Conservation (phyloP, 1,140 invertebrate genomes). For the Eumaeus atala region DNA sequence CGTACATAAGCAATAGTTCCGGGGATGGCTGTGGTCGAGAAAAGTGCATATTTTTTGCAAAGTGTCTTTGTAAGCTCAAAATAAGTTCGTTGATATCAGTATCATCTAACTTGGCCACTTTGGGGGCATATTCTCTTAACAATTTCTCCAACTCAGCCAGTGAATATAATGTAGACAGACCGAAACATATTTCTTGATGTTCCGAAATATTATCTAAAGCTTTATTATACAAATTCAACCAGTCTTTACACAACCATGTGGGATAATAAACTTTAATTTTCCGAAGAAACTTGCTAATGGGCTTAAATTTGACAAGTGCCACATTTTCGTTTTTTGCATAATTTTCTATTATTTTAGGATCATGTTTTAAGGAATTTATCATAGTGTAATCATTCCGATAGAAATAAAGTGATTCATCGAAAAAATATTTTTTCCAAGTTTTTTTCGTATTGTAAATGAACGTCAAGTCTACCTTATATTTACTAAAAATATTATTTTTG, state of each 20-base stretch:
- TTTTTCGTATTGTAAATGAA: constrained; percentile 43
- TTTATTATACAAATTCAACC: constrained; percentile 1
- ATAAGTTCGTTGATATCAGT: constrained; percentile 27
- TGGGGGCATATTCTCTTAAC: constrained; percentile 39
- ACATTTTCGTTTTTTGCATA: constrained; percentile 24
- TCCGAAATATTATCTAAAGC: background rate
- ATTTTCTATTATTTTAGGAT: constrained; percentile 32
- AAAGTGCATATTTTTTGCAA: constrained; percentile 47
- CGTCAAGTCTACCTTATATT: constrained; percentile 29
- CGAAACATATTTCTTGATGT: constrained; percentile 33
- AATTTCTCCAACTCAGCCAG: constrained; percentile 26
- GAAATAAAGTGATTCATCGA: constrained; percentile 39
- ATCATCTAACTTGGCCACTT: constrained; percentile 37
- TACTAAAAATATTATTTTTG: constrained; percentile 33
- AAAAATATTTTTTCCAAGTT: constrained; percentile 42
- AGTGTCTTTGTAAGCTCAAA: constrained; percentile 36
- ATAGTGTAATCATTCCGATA: constrained; percentile 32
- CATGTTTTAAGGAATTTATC: constrained; percentile 52
- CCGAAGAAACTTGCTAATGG: constrained; percentile 23
- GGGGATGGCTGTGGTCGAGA: constrained; percentile 40
- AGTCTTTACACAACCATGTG: constrained; percentile 28
- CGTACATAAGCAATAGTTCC: constrained; percentile 36
- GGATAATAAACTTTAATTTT: constrained; percentile 50
- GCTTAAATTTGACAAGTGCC: constrained; percentile 2
- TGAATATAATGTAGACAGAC: constrained; percentile 34